A percentile compares a stretch with the other conserved stretches of the same genome.
Evolutionary conservation across 2,113 vertebrate species (phyloP).

Genomic region (Ellobius talpinus): DNA sequence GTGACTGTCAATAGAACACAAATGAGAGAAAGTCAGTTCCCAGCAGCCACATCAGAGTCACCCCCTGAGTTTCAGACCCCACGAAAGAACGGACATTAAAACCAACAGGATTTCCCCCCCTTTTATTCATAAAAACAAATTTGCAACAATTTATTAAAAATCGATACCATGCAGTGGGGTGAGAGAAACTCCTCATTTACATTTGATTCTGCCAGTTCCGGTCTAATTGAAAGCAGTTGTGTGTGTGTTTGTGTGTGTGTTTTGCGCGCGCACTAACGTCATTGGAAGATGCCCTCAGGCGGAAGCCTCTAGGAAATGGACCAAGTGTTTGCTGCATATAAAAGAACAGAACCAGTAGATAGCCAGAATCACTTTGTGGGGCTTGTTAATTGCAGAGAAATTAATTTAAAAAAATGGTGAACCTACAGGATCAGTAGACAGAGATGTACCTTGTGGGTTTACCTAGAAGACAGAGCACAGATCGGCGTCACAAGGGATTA

Average conservation of each 20-base stretch:
- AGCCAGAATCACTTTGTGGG: constrained; percentile 90
- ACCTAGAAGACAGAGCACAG: constrained; percentile 90
- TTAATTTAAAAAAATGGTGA: constrained; percentile 86
- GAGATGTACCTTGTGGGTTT: constrained; percentile 88
- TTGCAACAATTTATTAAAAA: constrained; percentile 96
- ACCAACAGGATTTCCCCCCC: constrained; percentile 79
- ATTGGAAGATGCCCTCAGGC: constrained; percentile 90
- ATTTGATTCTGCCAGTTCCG: constrained; percentile 91
- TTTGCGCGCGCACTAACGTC: constrained; percentile 88
- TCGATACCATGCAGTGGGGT: constrained; percentile 93
- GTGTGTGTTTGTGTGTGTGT: constrained; percentile 38
- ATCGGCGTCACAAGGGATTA: constrained; percentile 90
- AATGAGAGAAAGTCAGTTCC: neutral
- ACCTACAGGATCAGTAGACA: constrained; percentile 89
- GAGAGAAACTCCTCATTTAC: constrained; percentile 92
- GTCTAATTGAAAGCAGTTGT: constrained; percentile 90
- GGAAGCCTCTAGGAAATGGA: constrained; percentile 90
- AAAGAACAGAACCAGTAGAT: constrained; percentile 89
- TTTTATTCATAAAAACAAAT: constrained; percentile 96
- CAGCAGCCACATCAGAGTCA: neutral
- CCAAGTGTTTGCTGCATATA: constrained; percentile 89
- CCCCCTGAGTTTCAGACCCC: neutral
- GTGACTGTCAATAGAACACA: neutral
- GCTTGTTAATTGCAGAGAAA: constrained; percentile 89
- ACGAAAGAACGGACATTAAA: constrained; percentile 60